Evolutionary conservation across 2,113 vertebrate species (phyloP), one percentile per base, ranked within the genome.

Genomic region (Xenopus laevis): DNA sequence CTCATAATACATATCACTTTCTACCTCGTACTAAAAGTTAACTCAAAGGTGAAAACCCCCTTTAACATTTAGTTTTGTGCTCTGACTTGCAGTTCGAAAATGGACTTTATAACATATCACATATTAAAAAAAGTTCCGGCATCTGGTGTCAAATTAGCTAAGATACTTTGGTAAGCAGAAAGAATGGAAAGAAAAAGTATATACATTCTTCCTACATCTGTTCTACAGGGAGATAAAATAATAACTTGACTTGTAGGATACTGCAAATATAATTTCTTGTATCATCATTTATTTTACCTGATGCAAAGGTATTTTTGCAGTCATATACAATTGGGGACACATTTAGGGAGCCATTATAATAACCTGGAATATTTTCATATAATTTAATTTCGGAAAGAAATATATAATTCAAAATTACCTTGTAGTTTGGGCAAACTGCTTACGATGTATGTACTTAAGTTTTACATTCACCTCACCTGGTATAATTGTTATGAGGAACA

Each of bases 151-250:
- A 50, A 68, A 52, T 68, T 10, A 61, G 65, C 65, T 60, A n/a
- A 61, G 65, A 53, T 74, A 17, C 10, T 67, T 67, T 61, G 13
- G 47, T 61, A 16, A 30, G 45, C 27, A 17, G 20, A 52, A 68
- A 60, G 2, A 47, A 12, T 12, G 13, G 13, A 47, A 47, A 47
- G 2, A 47, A 47, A 47, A 47, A 47, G n/a, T n/a, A 47, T 47
- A 47, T 12, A 47, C 46, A 10, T 12, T 13, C 9, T 47, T 47
- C 65, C 65, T 20, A 59, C 65, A 74, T 66, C 66, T 67, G 55
- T 74, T 18, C 72, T 74, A 74, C 65, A 52, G 72, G 72, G 72
- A 74, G 57, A 60, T 17, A 61, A 67, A 61, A 74, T 74, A 74
- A 74, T 74, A 74, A 74, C 57, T 21, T 20, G 57, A 62, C 50